These are phyloP conservation scores for Oedothorax gibbosus DNA, from an alignment of 1,140 invertebrate genomes.

Conservation along the genomic window DNA sequence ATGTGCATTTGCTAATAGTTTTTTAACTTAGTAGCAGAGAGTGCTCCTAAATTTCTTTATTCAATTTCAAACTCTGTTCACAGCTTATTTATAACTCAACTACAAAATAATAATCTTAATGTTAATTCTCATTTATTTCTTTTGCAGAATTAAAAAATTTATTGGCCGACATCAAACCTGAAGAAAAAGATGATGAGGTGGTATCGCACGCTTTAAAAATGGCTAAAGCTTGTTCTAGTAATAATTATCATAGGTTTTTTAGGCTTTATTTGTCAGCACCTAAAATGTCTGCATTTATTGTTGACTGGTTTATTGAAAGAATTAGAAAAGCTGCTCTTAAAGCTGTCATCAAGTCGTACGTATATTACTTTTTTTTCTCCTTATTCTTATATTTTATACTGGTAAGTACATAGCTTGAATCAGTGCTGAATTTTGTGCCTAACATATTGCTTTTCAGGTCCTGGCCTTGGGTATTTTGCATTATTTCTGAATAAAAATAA, in stretches of 20 bases:
- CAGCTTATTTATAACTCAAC: background rate
- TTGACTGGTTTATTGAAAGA: slow-evolving; percentile 96
- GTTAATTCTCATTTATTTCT: slow-evolving; percentile 63
- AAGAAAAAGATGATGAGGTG: slow-evolving; percentile 85
- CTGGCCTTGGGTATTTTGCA: too few relatives aligned
- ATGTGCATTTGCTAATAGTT: too few relatives aligned
- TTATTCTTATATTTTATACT: slow-evolving; percentile 35
- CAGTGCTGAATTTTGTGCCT: background rate
- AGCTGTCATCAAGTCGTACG: slow-evolving; percentile 95
- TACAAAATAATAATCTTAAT: background rate
- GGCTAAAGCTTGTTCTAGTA: slow-evolving; percentile 88
- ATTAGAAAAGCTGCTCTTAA: slow-evolving; percentile 92
- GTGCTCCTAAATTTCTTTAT: too few relatives aligned
- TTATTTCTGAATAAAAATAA: too few relatives aligned
- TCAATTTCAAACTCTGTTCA: too few relatives aligned
- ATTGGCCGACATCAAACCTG: slow-evolving; percentile 80
- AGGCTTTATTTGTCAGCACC: slow-evolving; percentile 87
- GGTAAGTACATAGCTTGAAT: slow-evolving; percentile 32
- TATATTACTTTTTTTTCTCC: slow-evolving; percentile 66
- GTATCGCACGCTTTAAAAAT: slow-evolving; percentile 88
- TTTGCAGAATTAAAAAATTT: slow-evolving; percentile 91
- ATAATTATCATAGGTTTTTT: slow-evolving; percentile 94
- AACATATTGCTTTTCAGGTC: too few relatives aligned
- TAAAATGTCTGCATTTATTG: slow-evolving; percentile 94
- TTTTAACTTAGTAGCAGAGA: too few relatives aligned